Conservation (phyloP, 2,797 vertebrate species). For the Zalophus californianus region DNA sequence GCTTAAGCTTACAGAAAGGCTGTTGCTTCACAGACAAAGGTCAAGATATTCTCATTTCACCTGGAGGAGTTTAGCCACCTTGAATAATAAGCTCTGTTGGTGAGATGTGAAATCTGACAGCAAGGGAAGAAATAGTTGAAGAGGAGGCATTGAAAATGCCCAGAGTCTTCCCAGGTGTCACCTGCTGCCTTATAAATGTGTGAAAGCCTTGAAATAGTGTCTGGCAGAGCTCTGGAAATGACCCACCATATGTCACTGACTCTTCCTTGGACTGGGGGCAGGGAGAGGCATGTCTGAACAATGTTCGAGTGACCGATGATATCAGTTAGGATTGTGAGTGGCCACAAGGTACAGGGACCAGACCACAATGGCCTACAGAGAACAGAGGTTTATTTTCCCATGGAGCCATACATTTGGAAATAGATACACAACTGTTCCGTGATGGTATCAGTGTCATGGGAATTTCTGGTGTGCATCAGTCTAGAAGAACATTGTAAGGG, state of each 20-base stretch:
- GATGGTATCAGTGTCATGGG: neutral
- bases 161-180: constrained; percentile 4
- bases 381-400: neutral
- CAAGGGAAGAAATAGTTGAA: constrained; percentile 43
- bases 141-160: constrained; percentile 39
- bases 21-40: constrained; percentile 38
- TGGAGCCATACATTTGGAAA: neutral
- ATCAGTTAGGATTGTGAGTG: constrained; percentile 22
- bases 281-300: neutral
- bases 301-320: constrained; percentile 39
- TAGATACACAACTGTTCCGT: neutral
- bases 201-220: constrained; percentile 53
- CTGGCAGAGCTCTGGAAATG: constrained; percentile 39
- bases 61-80: constrained; percentile 58
- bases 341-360: neutral
- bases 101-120: constrained; percentile 63
- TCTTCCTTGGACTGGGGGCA: neutral
- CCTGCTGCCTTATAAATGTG: constrained; percentile 66
- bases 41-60: constrained; percentile 43
- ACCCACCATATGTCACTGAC: neutral
- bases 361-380: neutral
- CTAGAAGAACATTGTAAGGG: neutral
- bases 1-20: constrained; percentile 30
- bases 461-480: neutral
- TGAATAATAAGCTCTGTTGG: constrained; percentile 46